phyloP scores from a whole-genome alignment of 2,113 vertebrate species.

The Strix uralensis region DNA sequence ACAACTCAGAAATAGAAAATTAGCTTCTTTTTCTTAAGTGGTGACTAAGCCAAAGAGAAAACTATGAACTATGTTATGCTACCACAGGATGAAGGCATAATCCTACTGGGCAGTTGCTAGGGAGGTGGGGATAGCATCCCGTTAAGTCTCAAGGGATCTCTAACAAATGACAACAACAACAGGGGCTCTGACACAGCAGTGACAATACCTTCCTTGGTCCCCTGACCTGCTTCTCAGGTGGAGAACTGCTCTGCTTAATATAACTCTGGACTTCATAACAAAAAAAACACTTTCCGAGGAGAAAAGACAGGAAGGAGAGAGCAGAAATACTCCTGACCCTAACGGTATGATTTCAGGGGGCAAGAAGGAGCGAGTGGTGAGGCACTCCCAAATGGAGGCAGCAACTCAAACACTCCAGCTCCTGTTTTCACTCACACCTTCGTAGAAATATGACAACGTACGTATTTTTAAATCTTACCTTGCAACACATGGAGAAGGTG shows the following conservation, averaged over 20 bases:
- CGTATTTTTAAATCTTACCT: conserved; percentile 74
- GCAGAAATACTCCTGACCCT: background rate
- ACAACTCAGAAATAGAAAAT: background rate
- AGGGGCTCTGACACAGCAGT: background rate
- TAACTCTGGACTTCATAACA: background rate
- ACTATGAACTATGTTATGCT: background rate
- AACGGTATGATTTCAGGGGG: background rate
- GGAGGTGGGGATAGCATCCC: background rate
- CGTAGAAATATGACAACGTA: rapidly evolving
- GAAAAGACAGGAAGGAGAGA: background rate
- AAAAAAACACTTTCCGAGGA: background rate
- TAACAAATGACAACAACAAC: background rate
- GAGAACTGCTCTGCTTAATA: background rate
- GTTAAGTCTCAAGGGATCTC: background rate
- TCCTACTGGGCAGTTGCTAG: background rate
- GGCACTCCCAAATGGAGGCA: background rate
- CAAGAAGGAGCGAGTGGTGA: background rate
- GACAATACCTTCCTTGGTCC: background rate
- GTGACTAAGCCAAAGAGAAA: background rate
- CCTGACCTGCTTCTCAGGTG: background rate
- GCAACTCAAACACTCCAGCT: background rate
- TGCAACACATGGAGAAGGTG: conserved; percentile 75
- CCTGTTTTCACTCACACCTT: background rate
- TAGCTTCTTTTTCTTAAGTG: background rate
- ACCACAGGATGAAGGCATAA: background rate